Percentiles rank a stretch among this genome's conserved stretches.
Evolutionary conservation across 2,797 vertebrate genomes (phyloP).

Genomic region (Melopsittacus undulatus): DNA sequence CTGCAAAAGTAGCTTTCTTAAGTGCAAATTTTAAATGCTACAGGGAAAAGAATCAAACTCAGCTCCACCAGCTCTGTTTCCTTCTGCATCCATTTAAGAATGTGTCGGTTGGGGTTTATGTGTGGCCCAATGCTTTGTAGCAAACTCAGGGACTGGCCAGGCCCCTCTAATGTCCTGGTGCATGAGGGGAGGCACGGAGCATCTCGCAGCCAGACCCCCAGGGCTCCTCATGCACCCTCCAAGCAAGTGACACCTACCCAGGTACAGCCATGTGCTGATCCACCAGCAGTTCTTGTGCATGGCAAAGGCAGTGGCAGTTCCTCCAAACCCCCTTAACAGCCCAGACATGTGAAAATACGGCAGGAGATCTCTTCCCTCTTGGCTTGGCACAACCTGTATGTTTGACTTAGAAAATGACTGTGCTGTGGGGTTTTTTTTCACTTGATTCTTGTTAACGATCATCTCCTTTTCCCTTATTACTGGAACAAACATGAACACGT

Average conservation of each 20-base stretch:
- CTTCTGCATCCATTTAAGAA: neutral
- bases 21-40: neutral
- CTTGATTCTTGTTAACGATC: slow-evolving; percentile 28
- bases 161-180: rapidly evolving
- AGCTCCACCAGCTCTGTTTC: neutral
- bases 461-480: neutral
- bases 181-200: neutral
- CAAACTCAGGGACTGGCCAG: neutral
- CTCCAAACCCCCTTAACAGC: neutral
- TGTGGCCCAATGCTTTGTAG: rapidly evolving
- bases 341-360: neutral
- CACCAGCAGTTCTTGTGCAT: rapidly evolving
- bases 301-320: neutral
- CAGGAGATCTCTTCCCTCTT: neutral
- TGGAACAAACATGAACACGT: neutral
- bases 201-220: neutral
- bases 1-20: neutral
- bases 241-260: rapidly evolving
- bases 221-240: rapidly evolving
- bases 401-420: slow-evolving; percentile 31
- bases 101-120: neutral
- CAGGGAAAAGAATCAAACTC: neutral
- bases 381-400: neutral
- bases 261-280: neutral
- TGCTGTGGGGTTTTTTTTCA: neutral